These are phyloP conservation scores for Apostichopus californicus DNA, from an alignment of 35 echinoderm and acorn worm species.

Conservation along the genomic window DNA sequence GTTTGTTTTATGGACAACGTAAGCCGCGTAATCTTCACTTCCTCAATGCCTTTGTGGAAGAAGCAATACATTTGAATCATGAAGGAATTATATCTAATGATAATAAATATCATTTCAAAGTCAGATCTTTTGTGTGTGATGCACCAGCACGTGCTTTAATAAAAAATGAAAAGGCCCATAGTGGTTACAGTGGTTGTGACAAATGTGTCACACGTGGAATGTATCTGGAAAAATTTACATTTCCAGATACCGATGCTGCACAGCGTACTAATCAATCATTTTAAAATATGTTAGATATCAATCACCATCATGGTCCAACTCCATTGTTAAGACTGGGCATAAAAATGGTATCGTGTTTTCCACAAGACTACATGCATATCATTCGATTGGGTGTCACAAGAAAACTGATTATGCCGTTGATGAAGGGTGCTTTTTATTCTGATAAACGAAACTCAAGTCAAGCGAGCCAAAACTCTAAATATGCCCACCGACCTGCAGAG, in stretches of 20 bases:
- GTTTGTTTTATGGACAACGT: constrained; percentile 40
- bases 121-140: constrained; percentile 68
- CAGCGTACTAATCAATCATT: constrained; percentile 53
- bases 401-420: constrained; percentile 61
- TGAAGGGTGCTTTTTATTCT: constrained; percentile 18
- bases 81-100: neutral
- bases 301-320: constrained; percentile 51
- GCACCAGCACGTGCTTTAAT: constrained; percentile 66
- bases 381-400: constrained; percentile 68
- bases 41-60: constrained; percentile 60
- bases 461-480: too few relatives aligned
- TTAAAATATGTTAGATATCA: neutral
- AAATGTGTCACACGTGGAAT: constrained; percentile 52
- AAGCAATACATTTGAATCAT: constrained; percentile 47
- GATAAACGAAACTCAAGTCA: too few relatives aligned
- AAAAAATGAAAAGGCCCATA: constrained; percentile 52
- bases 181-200: constrained; percentile 60
- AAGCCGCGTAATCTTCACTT: constrained; percentile 52
- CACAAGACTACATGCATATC: constrained; percentile 84
- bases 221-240: constrained; percentile 53
- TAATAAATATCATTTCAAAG: constrained; percentile 4
- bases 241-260: constrained; percentile 46
- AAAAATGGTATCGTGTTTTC: constrained; percentile 51
- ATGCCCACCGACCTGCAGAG: too few relatives aligned
- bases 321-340: constrained; percentile 23